A percentile compares a stretch with the other conserved stretches of the same genome.
phyloP scores from a whole-genome alignment of 2,113 vertebrate genomes.

The Caretta caretta region DNA sequence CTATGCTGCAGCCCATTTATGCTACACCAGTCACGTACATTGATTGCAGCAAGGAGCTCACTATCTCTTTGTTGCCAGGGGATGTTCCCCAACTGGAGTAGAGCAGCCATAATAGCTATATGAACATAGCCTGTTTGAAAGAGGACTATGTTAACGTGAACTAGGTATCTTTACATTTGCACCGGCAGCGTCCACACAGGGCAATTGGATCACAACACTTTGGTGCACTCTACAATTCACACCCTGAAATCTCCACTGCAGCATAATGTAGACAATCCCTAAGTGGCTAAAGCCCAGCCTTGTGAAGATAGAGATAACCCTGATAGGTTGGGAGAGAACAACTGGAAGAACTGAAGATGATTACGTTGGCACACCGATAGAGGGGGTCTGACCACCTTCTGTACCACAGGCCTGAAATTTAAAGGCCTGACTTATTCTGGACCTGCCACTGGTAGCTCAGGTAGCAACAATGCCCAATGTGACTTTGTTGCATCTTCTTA shows the following conservation, averaged over 20 bases:
- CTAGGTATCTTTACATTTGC: neutral
- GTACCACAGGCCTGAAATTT: accelerated
- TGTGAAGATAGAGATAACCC: neutral
- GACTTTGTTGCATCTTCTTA: neutral
- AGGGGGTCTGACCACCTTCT: neutral
- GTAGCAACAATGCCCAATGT: neutral
- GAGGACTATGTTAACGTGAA: neutral
- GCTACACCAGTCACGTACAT: neutral
- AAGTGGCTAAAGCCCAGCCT: neutral
- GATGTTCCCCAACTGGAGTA: neutral
- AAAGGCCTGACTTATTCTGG: neutral
- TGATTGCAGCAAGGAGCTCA: neutral
- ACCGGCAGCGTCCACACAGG: neutral
- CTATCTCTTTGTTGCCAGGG: neutral
- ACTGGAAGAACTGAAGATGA: neutral
- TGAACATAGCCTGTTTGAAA: neutral
- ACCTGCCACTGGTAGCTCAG: neutral
- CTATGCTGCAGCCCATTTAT: neutral
- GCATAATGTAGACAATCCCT: neutral
- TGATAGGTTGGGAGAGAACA: neutral
- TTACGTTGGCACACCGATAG: neutral
- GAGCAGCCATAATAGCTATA: neutral
- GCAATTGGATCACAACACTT: neutral
- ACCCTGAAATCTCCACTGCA: neutral
- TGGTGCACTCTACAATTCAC: neutral